These are phyloP conservation scores for Fissipunctia ypsillon DNA, from an alignment of 2,888 invertebrate species.

Conservation along the genomic window DNA sequence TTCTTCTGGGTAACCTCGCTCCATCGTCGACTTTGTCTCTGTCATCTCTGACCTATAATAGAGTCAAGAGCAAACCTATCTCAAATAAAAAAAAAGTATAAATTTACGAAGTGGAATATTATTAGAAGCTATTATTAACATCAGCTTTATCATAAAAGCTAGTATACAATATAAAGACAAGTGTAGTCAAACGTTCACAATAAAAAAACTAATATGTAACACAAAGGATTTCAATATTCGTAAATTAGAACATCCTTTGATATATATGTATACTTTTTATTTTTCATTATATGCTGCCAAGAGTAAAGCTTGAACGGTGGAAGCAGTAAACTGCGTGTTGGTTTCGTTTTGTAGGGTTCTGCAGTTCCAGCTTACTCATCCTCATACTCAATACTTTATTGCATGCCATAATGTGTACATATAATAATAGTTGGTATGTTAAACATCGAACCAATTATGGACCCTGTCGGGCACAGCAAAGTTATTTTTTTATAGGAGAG, in stretches of 20 bases:
- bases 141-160: background rate
- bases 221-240: conserved; percentile 44
- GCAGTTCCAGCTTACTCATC: too few relatives aligned
- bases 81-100: too few relatives aligned
- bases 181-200: conserved; percentile 29
- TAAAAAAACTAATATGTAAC: conserved; percentile 15
- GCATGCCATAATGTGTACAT: too few relatives aligned
- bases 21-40: too few relatives aligned
- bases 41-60: too few relatives aligned
- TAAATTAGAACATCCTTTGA: conserved; percentile 41
- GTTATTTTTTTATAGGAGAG: too few relatives aligned
- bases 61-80: too few relatives aligned
- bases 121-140: background rate
- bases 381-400: too few relatives aligned
- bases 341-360: background rate
- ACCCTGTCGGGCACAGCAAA: too few relatives aligned
- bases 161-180: conserved; percentile 1
- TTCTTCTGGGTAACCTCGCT: too few relatives aligned
- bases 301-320: background rate
- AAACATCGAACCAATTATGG: too few relatives aligned
- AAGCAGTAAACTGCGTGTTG: background rate
- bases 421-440: too few relatives aligned
- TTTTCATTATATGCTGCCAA: conserved; percentile 24
- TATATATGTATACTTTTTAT: conserved; percentile 31
- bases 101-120: background rate